Conservation (phyloP, 2,797 vertebrate genomes). For the Aplochiton taeniatus region DNA sequence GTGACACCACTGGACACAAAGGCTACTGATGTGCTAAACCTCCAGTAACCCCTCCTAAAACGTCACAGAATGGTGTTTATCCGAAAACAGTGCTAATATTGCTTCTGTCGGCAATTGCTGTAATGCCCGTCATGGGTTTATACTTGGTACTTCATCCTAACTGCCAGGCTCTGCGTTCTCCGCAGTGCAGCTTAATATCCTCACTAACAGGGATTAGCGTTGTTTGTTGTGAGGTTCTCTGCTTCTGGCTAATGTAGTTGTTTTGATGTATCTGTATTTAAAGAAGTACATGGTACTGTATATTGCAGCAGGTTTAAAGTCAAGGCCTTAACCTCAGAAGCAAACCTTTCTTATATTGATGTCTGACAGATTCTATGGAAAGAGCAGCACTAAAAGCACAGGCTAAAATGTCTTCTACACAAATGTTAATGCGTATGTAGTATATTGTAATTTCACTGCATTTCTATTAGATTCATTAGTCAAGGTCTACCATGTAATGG, state of each 20-base stretch:
- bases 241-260: background rate
- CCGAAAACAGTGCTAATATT: no score
- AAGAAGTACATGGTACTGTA: background rate
- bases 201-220: no score
- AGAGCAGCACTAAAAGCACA: no score
- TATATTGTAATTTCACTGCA: background rate
- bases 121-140: no score
- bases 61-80: no score
- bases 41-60: no score
- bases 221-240: background rate
- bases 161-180: no score
- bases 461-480: conserved; percentile 5
- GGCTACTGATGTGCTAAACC: background rate
- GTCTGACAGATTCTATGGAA: background rate
- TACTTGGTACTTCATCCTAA: no score
- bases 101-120: no score
- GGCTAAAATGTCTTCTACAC: no score
- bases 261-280: background rate
- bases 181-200: no score
- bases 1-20: conserved; percentile 9
- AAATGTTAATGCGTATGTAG: no score
- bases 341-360: background rate
- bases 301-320: background rate
- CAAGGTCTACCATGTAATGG: conserved; percentile 1
- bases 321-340: background rate